Evolutionary conservation across 2,113 vertebrate species (phyloP), one percentile per base, ranked within the genome.

Genomic region (Corythornis cristatus): DNA sequence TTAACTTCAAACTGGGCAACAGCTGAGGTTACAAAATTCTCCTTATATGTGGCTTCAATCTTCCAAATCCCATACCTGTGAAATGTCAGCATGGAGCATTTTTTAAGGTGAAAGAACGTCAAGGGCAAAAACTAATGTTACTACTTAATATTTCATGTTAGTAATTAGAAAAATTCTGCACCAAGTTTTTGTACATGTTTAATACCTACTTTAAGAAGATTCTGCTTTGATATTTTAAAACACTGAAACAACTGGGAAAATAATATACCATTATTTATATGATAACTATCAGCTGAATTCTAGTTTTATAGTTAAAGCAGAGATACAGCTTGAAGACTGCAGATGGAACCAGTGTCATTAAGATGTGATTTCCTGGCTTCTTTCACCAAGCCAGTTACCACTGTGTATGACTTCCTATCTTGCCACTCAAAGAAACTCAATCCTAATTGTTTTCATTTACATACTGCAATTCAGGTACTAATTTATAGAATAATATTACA

Each of bases 1-100:
- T 98, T 99, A 25, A 99, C 97, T 97, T 99, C 99, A 97, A 99
- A 99, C 60, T 97, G 81, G 20, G 98, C 74, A 17, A 37, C 90
- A 19, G 97, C 98, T 64, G 86, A 95, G 17, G 99, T 99, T 91
- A 94, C 94, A 84, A 99, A 99, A 67, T 97, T 96, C 20, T 97
- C 95, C n/a, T 97, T 97, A 91, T 99, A 99, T 15, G 97, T 97
- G 28, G 99, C 99, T 95, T 98, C 96, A 72, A 99, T 98, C 70
- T 92, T 97, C 99, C 99, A 99, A 9, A 98, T 68, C 6, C 99
- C 99, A 58, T 98, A 98, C 92, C 99, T 99, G 60, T 0, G 28
- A 73, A 90, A 56, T 5, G 82, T 46, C 85, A 88, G 68, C 9
- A 58, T 5, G 7, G n/a, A 87, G 66, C 11, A 11, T n/a, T 15